A percentile compares a stretch with the other conserved stretches of the same genome.
phyloP scores from a whole-genome alignment of 2,113 vertebrate species.

The Limnothrissa miodon region DNA sequence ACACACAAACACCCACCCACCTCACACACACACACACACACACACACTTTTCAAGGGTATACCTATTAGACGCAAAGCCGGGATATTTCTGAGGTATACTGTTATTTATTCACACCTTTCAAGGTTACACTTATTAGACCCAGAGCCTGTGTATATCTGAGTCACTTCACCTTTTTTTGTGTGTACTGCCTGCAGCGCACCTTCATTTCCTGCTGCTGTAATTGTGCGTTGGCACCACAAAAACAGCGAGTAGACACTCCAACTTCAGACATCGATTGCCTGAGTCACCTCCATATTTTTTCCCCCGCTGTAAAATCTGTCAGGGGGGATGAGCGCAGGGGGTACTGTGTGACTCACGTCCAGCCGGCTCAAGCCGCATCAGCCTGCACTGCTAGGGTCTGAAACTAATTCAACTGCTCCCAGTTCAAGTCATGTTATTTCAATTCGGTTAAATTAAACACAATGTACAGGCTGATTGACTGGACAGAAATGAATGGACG shows the following conservation, averaged over 20 bases:
- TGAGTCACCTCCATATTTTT: constrained; percentile 3
- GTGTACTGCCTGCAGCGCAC: not conserved
- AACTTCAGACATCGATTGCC: not conserved
- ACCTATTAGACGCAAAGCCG: not conserved
- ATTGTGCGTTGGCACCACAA: not conserved
- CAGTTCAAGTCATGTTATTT: not conserved
- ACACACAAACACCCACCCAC: too few species aligned
- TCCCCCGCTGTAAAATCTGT: not conserved
- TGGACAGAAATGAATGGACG: not conserved
- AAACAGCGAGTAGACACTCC: constrained; percentile 3
- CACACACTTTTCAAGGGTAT: not conserved
- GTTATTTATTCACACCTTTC: not conserved
- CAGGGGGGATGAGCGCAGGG: not conserved
- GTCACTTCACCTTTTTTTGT: not conserved
- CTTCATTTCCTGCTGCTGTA: not conserved
- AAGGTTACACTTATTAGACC: not conserved
- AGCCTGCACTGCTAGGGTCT: not conserved
- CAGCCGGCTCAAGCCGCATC: not conserved
- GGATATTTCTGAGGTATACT: not conserved
- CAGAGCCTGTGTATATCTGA: not conserved
- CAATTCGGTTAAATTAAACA: not conserved
- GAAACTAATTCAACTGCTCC: not conserved
- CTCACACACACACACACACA: too few species aligned
- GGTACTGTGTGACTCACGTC: not conserved
- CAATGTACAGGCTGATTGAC: not conserved